A percentile compares a stretch with the other conserved stretches of the same genome.
Evolutionary conservation across 2,888 invertebrate genomes (phyloP).

Genomic region (Lamellibrachia columna): DNA sequence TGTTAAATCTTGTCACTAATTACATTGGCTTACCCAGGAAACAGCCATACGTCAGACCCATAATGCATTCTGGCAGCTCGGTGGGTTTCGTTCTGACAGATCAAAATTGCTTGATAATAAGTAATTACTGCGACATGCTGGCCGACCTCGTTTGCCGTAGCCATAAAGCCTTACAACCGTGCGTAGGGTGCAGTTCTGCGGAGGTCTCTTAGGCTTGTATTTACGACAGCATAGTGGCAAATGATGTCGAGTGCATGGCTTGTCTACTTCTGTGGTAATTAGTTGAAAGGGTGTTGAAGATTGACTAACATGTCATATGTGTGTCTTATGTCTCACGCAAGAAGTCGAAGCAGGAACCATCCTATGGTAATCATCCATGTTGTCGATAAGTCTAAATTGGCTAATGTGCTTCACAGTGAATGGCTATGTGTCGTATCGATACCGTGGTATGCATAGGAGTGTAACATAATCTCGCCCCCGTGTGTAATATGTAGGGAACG

Average conservation of each 20-base stretch:
- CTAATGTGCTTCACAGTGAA: too few relatives aligned
- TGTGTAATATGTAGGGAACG: too few relatives aligned
- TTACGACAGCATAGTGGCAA: not conserved
- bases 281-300: not conserved
- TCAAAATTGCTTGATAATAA: not conserved
- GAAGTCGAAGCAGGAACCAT: too few relatives aligned
- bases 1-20: not conserved
- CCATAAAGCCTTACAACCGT: not conserved
- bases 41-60: not conserved
- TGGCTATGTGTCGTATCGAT: too few relatives aligned
- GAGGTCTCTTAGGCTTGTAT: not conserved
- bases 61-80: not conserved
- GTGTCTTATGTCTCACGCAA: not conserved
- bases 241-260: not conserved
- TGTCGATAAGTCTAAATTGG: too few relatives aligned
- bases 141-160: not conserved
- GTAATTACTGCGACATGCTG: not conserved
- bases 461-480: too few relatives aligned
- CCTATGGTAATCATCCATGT: too few relatives aligned
- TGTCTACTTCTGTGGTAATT: not conserved
- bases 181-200: not conserved
- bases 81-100: not conserved
- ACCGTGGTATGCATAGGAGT: too few relatives aligned
- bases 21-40: not conserved
- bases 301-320: not conserved